These are phyloP conservation scores for Leptogaster cylindrica DNA, from an alignment of 2,888 invertebrate species.

Conservation along the genomic window DNA sequence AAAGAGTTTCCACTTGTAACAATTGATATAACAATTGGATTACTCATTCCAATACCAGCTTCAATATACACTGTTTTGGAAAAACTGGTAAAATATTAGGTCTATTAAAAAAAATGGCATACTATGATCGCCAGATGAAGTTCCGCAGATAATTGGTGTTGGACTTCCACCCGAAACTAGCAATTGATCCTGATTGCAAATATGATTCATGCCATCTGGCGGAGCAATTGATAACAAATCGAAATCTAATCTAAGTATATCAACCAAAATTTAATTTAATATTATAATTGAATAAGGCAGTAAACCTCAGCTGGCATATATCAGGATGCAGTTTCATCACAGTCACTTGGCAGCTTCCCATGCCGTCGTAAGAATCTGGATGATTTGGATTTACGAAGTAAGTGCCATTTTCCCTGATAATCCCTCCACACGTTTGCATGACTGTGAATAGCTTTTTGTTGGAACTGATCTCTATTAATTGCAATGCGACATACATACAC, in stretches of 20 bases:
- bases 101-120: too few relatives aligned
- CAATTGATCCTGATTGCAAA: constrained; percentile 85
- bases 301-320: constrained; percentile 81
- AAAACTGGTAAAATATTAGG: background rate
- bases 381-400: constrained; percentile 86
- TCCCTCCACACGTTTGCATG: constrained; percentile 78
- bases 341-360: constrained; percentile 84
- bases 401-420: constrained; percentile 80
- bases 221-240: constrained; percentile 77
- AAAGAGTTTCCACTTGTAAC: constrained; percentile 79
- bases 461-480: background rate
- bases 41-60: constrained; percentile 71
- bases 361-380: constrained; percentile 75
- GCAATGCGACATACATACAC: constrained; percentile 55
- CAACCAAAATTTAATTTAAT: background rate
- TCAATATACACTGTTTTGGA: constrained; percentile 77
- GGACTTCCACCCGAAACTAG: constrained; percentile 83
- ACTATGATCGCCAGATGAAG: constrained; percentile 84
- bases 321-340: constrained; percentile 78
- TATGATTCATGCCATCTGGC: constrained; percentile 77
- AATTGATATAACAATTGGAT: constrained; percentile 80
- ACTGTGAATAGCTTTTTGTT: constrained; percentile 64
- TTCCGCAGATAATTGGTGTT: constrained; percentile 81
- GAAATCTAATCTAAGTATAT: constrained; percentile 72
- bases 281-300: background rate